Evolutionary conservation across 2,797 vertebrate species (phyloP), one percentile per base, ranked within the genome.

Genomic region (Brotula barbata): DNA sequence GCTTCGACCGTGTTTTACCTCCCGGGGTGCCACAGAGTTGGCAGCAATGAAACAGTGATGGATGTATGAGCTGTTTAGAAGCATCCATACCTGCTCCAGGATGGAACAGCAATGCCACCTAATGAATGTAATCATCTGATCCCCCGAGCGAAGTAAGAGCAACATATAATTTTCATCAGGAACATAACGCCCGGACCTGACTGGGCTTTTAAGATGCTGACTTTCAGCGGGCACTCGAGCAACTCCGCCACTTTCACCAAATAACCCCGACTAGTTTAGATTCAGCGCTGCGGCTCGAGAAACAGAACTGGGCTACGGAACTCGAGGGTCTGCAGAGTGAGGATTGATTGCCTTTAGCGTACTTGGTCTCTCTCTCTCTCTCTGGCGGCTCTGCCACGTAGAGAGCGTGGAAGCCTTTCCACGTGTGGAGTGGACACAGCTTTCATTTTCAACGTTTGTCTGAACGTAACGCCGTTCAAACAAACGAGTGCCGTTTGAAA

Each of bases 311-410:
- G 39, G 19, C 57, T 28, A 5, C 45, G 34, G 44, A 68, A 72
- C 68, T 58, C 48, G 46, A 55, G 50, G 61, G 43, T 47, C 61
- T 49, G 39, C 57, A 60, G 19, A 64, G 60, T 46, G 55, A 52
- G 62, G 44, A 77, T 56, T 67, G 62, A 83, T 80, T 65, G 61
- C 64, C 66, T 81, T 78, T 73, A 77, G 70, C 77, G 45, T 61
- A 60, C 43, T 53, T 73, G 40, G 47, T 60, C 47, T 62, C 14
- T 21, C 49, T 64, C 14, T 23, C 49, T 64, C 58, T 54, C 61
- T 14, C 43, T 52, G 13, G 6, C 37, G 15, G 53, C 17, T 20
- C 5, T 3, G 7, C 57, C 46, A 16, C 49, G 41, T 56, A 21
- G 46, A 44, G 39, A 61, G 68, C 62, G 65, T 71, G 63, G 64